Percentiles rank a stretch among this genome's conserved stretches.
Conservation (phyloP, 2,113 vertebrate genomes). For the Gymnogyps californianus region DNA sequence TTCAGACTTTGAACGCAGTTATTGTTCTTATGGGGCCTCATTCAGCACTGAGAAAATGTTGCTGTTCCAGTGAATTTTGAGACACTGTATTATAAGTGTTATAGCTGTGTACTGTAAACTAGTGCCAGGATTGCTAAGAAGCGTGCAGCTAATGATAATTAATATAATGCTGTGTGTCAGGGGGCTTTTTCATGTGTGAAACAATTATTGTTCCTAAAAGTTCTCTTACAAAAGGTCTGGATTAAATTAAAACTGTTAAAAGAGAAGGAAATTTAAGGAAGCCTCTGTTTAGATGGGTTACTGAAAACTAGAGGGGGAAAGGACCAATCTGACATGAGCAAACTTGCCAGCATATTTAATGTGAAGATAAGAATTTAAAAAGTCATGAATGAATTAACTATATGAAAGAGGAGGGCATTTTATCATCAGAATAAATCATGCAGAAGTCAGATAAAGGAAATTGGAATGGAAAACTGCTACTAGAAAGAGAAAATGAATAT, state of each 20-base stretch:
- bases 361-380: slow-evolving; percentile 30
- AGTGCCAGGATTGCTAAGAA: not conserved
- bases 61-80: not conserved
- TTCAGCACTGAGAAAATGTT: not conserved
- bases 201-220: not conserved
- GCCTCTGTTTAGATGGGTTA: not conserved
- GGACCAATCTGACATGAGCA: not conserved
- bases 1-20: not conserved
- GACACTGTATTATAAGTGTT: not conserved
- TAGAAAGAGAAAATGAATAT: slow-evolving; percentile 51
- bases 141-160: not conserved
- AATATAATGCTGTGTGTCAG: not conserved
- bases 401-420: slow-evolving; percentile 37
- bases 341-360: slow-evolving; percentile 21
- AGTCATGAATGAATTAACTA: slow-evolving; percentile 27
- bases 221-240: not conserved
- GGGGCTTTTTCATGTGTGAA: not conserved
- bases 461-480: slow-evolving; percentile 25
- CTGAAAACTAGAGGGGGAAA: not conserved
- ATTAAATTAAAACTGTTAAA: slow-evolving; percentile 18
- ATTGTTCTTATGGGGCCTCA: not conserved
- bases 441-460: slow-evolving; percentile 34
- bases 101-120: not conserved
- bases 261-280: not conserved
- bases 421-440: slow-evolving; percentile 47